Percentiles rank a stretch among this genome's conserved stretches.
These are phyloP conservation scores for Drosophila peninsularis DNA, from an alignment of 2,888 invertebrate species.

Conservation along the genomic window DNA sequence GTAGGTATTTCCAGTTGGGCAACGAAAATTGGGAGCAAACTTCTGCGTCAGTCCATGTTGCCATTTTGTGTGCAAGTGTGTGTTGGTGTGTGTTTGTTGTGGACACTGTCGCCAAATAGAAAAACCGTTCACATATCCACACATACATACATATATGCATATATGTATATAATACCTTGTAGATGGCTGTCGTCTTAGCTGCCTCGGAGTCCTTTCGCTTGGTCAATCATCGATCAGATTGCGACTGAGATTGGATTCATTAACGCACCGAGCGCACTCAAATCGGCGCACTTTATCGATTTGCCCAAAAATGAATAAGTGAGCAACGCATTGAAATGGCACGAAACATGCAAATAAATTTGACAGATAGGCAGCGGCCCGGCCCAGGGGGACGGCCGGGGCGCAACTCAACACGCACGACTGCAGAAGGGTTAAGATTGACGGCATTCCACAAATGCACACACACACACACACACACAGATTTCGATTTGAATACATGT, in stretches of 20 bases:
- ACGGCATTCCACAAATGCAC: slow-evolving; percentile 45
- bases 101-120: slow-evolving; percentile 75
- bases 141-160: slow-evolving; percentile 18
- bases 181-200: slow-evolving; percentile 12
- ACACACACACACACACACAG: slow-evolving; percentile 36
- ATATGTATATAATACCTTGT: slow-evolving; percentile 20
- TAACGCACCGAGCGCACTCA: slow-evolving; percentile 32
- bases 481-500: slow-evolving; percentile 49
- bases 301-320: slow-evolving; percentile 35
- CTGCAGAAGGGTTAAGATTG: slow-evolving; percentile 74
- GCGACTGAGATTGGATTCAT: slow-evolving; percentile 38
- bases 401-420: slow-evolving; percentile 52
- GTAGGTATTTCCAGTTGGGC: slow-evolving; percentile 53
- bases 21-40: slow-evolving; percentile 39
- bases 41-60: slow-evolving; percentile 49
- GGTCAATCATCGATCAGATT: slow-evolving; percentile 57
- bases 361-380: slow-evolving; percentile 39
- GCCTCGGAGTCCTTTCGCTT: slow-evolving; percentile 17
- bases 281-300: slow-evolving; percentile 70
- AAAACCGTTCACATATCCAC: slow-evolving; percentile 30
- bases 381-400: slow-evolving; percentile 7
- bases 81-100: slow-evolving; percentile 54
- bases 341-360: slow-evolving; percentile 66
- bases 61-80: slow-evolving; percentile 43
- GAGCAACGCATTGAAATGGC: slow-evolving; percentile 54